These are phyloP conservation scores for Tethya wilhelma DNA, from an alignment of 37 sponge, comb jelly and placozoan species.

Conservation along the genomic window DNA sequence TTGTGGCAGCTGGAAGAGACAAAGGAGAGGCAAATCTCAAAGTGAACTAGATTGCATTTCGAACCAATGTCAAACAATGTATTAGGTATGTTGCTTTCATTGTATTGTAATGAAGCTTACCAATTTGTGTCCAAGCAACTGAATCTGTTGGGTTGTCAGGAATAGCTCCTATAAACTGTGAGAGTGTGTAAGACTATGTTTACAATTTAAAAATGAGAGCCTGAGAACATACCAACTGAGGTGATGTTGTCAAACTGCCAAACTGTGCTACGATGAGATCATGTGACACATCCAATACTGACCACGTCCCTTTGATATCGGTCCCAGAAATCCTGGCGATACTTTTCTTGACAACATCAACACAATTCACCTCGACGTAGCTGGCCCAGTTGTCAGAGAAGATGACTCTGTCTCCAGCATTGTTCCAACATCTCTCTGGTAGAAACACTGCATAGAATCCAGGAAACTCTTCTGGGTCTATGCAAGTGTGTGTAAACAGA, in stretches of 20 bases:
- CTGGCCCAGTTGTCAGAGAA: conserved; percentile 51
- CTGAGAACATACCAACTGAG: conserved; percentile 67
- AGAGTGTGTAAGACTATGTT: neutral
- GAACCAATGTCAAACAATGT: too few relatives aligned
- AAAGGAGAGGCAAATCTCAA: neutral
- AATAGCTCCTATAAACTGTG: conserved; percentile 5
- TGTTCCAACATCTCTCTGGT: conserved; percentile 72
- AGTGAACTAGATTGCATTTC: too few relatives aligned
- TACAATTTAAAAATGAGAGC: too few relatives aligned
- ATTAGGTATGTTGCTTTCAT: too few relatives aligned
- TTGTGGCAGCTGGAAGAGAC: neutral
- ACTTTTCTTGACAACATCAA: conserved; percentile 3
- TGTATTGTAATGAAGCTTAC: too few relatives aligned
- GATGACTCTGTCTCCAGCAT: conserved; percentile 26
- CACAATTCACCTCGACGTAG: conserved; percentile 19
- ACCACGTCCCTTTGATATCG: conserved; percentile 61
- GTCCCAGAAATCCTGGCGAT: conserved; percentile 18
- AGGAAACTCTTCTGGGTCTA: conserved; percentile 54
- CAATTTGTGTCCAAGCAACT: neutral
- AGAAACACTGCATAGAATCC: conserved; percentile 66
- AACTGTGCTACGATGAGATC: conserved; percentile 73
- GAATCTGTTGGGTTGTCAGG: neutral
- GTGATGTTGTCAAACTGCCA: conserved; percentile 55
- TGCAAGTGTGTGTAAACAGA: too few relatives aligned
- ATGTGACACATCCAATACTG: conserved; percentile 67